Conservation (phyloP, 2,888 invertebrate species). For the Dermolepida albohirtum region DNA sequence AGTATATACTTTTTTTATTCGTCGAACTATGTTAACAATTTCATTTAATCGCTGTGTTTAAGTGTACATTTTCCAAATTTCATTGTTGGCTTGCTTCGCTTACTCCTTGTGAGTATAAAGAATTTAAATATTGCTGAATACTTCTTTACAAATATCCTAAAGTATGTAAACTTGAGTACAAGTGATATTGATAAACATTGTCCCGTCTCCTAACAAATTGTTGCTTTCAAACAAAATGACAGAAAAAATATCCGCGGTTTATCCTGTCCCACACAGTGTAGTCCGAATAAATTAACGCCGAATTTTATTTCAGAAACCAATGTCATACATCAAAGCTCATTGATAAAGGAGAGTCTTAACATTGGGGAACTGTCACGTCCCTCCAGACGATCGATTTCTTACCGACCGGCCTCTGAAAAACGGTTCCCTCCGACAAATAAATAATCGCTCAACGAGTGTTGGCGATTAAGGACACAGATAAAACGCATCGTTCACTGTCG, state of each 20-base stretch:
- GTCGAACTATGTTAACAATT: too few species aligned
- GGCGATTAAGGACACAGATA: conserved; percentile 58
- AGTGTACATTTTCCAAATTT: too few species aligned
- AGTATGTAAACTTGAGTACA: too few species aligned
- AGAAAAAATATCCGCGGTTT: conserved; percentile 4
- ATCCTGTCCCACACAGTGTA: neutral
- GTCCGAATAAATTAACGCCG: conserved; percentile 29
- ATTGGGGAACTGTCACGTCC: conserved; percentile 8
- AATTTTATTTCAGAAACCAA: conserved; percentile 25
- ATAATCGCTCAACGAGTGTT: conserved; percentile 56
- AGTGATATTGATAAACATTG: too few species aligned
- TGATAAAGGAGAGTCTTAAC: conserved; percentile 25
- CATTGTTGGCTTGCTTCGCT: too few species aligned
- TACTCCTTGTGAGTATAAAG: too few species aligned
- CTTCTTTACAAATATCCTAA: too few species aligned
- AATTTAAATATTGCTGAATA: too few species aligned
- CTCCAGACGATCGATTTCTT: conserved; percentile 23
- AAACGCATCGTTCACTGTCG: conserved; percentile 56
- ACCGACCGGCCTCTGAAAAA: neutral
- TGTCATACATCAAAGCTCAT: conserved; percentile 32
- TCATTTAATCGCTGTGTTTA: too few species aligned
- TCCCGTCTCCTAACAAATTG: too few species aligned
- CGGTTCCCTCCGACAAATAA: conserved; percentile 50
- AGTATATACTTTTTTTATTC: too few species aligned
- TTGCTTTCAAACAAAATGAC: neutral